These are phyloP conservation scores for Thecophora atra DNA, from an alignment of 2,888 invertebrate species.

Conservation along the genomic window DNA sequence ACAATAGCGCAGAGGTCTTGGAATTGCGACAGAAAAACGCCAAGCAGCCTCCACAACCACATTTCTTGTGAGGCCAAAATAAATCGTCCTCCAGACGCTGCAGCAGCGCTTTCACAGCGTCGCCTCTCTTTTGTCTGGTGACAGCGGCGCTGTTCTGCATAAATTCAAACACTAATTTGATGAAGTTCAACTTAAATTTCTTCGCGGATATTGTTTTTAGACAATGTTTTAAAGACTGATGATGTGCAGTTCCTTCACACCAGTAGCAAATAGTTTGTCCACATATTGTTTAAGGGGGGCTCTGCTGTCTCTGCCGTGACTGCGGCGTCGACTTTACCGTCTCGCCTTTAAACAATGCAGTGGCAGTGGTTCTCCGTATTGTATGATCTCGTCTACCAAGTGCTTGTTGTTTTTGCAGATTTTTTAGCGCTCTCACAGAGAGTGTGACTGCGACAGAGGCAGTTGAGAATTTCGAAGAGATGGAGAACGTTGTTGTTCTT, in stretches of 20 bases:
- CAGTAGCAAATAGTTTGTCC: not conserved
- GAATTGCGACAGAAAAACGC: not conserved
- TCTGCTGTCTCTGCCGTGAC: no score
- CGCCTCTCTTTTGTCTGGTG: no score
- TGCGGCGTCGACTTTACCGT: no score
- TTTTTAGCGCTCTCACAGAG: not conserved
- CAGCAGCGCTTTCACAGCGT: constrained; percentile 9
- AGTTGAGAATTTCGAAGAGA: not conserved
- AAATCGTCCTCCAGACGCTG: constrained; percentile 23
- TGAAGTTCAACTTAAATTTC: no score
- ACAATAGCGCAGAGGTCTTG: no score
- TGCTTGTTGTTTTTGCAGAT: not conserved
- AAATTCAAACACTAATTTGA: no score
- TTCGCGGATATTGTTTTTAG: no score
- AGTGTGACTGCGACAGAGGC: constrained; percentile 1
- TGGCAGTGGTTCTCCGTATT: no score
- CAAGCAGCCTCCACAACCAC: constrained; percentile 2
- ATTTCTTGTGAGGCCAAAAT: not conserved
- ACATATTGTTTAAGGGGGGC: not conserved
- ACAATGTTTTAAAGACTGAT: not conserved
- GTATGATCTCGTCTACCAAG: not conserved
- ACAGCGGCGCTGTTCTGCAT: not conserved
- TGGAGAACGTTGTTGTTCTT: not conserved
- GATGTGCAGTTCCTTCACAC: not conserved
- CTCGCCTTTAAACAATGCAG: no score